phyloP scores from a whole-genome alignment of 2,888 invertebrate species.

The Tetropium fuscum region DNA sequence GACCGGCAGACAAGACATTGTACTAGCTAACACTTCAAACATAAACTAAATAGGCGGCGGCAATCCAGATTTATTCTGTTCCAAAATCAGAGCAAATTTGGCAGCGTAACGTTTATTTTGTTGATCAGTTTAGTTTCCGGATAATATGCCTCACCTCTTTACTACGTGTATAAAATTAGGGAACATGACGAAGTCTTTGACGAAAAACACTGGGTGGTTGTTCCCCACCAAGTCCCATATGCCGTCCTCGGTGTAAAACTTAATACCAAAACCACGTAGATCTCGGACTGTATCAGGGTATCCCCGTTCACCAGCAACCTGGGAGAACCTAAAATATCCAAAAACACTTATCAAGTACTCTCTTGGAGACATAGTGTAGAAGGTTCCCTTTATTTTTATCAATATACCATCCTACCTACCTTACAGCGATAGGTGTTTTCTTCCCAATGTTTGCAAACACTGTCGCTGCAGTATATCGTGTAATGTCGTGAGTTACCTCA shows the following conservation, averaged over 20 bases:
- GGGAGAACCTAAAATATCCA: constrained; percentile 78
- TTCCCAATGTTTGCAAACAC: constrained; percentile 84
- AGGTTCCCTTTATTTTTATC: no score
- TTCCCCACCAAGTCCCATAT: constrained; percentile 95
- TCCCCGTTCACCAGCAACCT: constrained; percentile 90
- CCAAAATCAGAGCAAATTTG: no score
- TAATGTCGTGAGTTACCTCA: constrained; percentile 89
- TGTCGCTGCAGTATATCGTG: constrained; percentile 81
- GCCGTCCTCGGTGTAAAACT: constrained; percentile 94
- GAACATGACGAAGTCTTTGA: constrained; percentile 90
- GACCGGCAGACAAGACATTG: no score
- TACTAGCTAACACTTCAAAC: no score
- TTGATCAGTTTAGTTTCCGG: no score
- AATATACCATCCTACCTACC: no score
- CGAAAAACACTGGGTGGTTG: constrained; percentile 93
- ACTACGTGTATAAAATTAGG: constrained; percentile 97
- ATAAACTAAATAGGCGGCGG: no score
- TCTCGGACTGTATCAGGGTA: constrained; percentile 92
- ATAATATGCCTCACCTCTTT: constrained; percentile 81
- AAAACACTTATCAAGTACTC: no score
- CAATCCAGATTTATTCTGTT: no score
- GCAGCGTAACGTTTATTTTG: no score
- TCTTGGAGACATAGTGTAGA: no score
- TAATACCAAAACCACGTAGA: constrained; percentile 92
- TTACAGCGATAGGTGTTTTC: constrained; percentile 80